Evolutionary conservation across 30 jellyfish, hydroid and myxozoan species (phyloP).

Genomic region (Pelagia noctiluca): DNA sequence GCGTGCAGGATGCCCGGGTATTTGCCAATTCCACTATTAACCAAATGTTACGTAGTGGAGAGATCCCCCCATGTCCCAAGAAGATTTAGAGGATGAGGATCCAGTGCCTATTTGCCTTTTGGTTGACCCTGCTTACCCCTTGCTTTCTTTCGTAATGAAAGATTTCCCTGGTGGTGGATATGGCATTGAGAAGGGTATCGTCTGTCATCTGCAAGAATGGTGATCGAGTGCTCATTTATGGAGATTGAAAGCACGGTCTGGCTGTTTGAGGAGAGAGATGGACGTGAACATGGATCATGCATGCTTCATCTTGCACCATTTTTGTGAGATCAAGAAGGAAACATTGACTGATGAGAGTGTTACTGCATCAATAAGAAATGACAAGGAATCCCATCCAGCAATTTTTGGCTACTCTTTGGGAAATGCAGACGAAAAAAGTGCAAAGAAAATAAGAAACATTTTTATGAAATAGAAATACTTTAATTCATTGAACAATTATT

Average conservation of each 20-base stretch:
- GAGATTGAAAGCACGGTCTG: slow-evolving; percentile 58
- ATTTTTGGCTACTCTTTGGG: not conserved
- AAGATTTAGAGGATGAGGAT: slow-evolving; percentile 10
- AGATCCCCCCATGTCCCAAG: no score
- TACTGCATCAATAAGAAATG: slow-evolving; percentile 8
- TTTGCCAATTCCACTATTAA: no score
- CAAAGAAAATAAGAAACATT: slow-evolving; percentile 5
- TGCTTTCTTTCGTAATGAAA: slow-evolving; percentile 8
- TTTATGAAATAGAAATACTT: not conserved
- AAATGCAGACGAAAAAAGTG: not conserved
- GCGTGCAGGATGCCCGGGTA: no score
- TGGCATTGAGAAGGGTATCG: slow-evolving; percentile 28
- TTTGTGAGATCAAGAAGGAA: slow-evolving; percentile 33
- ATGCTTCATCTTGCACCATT: no score
- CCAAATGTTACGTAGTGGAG: no score
- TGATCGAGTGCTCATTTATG: no score
- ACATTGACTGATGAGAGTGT: not conserved
- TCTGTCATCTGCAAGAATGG: slow-evolving; percentile 71
- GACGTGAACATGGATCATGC: slow-evolving; percentile 58
- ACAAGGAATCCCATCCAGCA: slow-evolving; percentile 38
- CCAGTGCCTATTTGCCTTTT: slow-evolving; percentile 7
- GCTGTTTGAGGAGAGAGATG: slow-evolving; percentile 59
- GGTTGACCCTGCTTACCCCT: no score
- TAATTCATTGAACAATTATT: no score
- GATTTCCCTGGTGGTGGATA: slow-evolving; percentile 24